These are phyloP conservation scores for Amblyopsis rosae DNA, from an alignment of 2,113 vertebrate species.

Conservation along the genomic window DNA sequence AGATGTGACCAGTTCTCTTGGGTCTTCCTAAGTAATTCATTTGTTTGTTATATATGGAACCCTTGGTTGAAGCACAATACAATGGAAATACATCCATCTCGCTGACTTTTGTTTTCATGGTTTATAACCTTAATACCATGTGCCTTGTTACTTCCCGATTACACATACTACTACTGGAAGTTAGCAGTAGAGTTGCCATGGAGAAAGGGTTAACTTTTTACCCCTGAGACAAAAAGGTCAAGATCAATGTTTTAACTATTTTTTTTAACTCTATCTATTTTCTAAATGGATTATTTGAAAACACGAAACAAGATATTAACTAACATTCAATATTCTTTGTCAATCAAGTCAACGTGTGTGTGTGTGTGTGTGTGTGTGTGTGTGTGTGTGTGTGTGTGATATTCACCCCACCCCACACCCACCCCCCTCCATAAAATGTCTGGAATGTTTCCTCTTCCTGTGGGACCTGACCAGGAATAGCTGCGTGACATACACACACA, in stretches of 20 bases:
- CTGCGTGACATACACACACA: slow-evolving; percentile 27
- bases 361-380: slow-evolving; percentile 32
- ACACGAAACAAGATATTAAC: neutral
- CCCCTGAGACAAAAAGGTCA: neutral
- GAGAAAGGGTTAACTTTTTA: neutral
- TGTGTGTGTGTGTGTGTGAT: slow-evolving; percentile 24
- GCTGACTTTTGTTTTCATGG: too few species aligned
- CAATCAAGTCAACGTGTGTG: neutral
- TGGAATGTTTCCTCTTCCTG: slow-evolving; percentile 80
- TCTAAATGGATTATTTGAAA: neutral
- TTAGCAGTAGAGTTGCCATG: neutral
- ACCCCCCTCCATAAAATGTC: slow-evolving; percentile 67
- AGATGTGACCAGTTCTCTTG: neutral
- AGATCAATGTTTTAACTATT: neutral
- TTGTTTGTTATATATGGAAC: neutral
- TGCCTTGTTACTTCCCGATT: neutral
- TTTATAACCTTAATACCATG: neutral
- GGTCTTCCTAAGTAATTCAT: neutral
- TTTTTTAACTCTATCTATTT: too few species aligned
- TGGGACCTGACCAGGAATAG: slow-evolving; percentile 67
- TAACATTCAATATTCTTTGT: neutral
- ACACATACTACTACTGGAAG: neutral
- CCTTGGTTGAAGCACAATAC: neutral
- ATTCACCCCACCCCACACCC: slow-evolving; percentile 42
- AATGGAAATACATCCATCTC: neutral